Conservation (phyloP, 2,797 vertebrate genomes). For the Megaceryle alcyon region DNA sequence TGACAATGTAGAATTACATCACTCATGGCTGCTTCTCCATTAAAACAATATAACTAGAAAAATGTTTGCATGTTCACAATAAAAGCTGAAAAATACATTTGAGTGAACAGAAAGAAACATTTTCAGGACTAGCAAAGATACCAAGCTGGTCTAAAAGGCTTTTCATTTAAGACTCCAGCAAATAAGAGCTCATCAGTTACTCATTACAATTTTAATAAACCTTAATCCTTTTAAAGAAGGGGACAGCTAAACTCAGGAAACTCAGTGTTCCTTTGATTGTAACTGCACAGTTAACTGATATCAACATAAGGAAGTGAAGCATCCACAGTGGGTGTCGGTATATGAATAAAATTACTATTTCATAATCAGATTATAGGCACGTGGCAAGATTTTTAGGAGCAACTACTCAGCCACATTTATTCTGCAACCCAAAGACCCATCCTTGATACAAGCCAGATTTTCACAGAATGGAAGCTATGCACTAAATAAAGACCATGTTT, state of each 20-base stretch:
- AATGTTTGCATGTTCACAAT: not conserved
- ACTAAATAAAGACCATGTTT: not conserved
- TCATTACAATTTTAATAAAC: not conserved
- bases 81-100: slow-evolving; percentile 8
- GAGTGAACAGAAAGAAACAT: not conserved
- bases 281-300: not conserved
- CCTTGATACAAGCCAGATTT: not conserved
- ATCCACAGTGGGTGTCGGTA: not conserved
- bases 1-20: slow-evolving; percentile 30
- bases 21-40: slow-evolving; percentile 29
- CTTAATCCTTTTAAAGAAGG: not conserved
- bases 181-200: not conserved
- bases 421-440: not conserved
- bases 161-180: not conserved
- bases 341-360: not conserved
- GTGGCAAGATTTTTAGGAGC: not conserved
- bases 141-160: not conserved
- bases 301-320: not conserved
- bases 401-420: not conserved
- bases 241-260: not conserved
- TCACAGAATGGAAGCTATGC: not conserved
- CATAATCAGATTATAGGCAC: not conserved
- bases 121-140: not conserved
- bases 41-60: slow-evolving; percentile 37
- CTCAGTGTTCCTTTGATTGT: not conserved